These are phyloP conservation scores for Catostylus mosaicus DNA, from an alignment of 30 jellyfish, hydroid and myxozoan genomes.

Conservation along the genomic window DNA sequence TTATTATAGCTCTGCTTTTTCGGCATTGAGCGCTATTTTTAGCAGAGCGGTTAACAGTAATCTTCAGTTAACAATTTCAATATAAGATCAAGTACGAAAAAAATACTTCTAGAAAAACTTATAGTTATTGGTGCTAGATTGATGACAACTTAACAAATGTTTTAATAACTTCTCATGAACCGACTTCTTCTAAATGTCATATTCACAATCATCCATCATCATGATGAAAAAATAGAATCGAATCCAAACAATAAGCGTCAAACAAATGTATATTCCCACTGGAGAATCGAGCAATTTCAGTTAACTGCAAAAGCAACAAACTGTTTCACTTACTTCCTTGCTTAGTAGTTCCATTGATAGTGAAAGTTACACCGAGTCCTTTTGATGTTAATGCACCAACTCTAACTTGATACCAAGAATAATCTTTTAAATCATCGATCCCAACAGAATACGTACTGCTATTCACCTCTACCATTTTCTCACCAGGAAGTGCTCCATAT, in stretches of 20 bases:
- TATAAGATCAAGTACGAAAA: not conserved
- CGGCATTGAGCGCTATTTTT: too few species aligned
- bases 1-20: too few species aligned
- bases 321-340: slow-evolving; percentile 33
- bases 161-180: not conserved
- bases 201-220: not conserved
- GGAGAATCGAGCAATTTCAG: not conserved
- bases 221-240: not conserved
- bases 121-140: not conserved
- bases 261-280: not conserved
- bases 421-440: slow-evolving; percentile 19
- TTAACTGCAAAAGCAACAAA: too few species aligned
- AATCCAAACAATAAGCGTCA: not conserved
- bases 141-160: not conserved
- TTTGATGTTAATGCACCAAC: slow-evolving; percentile 61
- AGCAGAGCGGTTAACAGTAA: too few species aligned
- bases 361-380: slow-evolving; percentile 38
- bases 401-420: slow-evolving; percentile 53
- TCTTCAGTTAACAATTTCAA: too few species aligned
- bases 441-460: slow-evolving; percentile 14
- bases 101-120: not conserved
- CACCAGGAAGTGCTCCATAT: slow-evolving; percentile 63
- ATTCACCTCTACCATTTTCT: slow-evolving; percentile 53
- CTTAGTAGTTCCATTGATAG: slow-evolving; percentile 42
- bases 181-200: not conserved